Evolutionary conservation across 2,888 invertebrate genomes (phyloP), one percentile per base, ranked within the genome.

Genomic region (Chymomyza amoena): DNA sequence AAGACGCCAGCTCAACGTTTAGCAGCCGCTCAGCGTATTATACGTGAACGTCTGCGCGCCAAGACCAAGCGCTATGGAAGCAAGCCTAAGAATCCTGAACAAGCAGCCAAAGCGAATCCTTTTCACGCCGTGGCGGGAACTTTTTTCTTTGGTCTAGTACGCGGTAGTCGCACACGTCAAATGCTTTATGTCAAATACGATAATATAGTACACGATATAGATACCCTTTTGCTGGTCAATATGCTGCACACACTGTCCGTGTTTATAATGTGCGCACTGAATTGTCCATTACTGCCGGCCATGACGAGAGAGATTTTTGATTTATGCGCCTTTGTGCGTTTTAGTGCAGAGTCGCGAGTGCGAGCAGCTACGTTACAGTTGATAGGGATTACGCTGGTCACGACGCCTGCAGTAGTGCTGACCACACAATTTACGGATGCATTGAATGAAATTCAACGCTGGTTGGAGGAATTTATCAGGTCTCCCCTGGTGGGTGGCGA

Each of bases 131-230:
- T 96, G 0, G 96, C 95, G 0, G 95, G 96, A 1, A 93, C 93
- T 60, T 98, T 98, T 89, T 97, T 98, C 92, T 98, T 96, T 89
- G 96, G 97, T 0, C 90, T 97, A 1, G 90, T 97, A 0, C 93
- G 94, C 25, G 96, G 96, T 0, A 94, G 94, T 75, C 94, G 94
- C 0, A 92, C 92, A 51, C 93, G 93, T 56, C 94, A 94, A 84
- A 92, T 93, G 87, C 75, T 92, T 2, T 90, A 93, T 6, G 81
- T 87, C 0, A 92, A 93, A 1, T 91, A 93, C 74, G 92, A 93
- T 4, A 92, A 93, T 72, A 92, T 94, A 9, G 93, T 93, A 62
- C 93, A 94, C 64, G 95, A 96, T 79, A 92, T 93, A 1, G 95
- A 95, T 79, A 94, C 93, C 68, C 92, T 95, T 28, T 87, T 97